Conservation (phyloP, 1,140 invertebrate genomes). For the Phortica variegata region DNA sequence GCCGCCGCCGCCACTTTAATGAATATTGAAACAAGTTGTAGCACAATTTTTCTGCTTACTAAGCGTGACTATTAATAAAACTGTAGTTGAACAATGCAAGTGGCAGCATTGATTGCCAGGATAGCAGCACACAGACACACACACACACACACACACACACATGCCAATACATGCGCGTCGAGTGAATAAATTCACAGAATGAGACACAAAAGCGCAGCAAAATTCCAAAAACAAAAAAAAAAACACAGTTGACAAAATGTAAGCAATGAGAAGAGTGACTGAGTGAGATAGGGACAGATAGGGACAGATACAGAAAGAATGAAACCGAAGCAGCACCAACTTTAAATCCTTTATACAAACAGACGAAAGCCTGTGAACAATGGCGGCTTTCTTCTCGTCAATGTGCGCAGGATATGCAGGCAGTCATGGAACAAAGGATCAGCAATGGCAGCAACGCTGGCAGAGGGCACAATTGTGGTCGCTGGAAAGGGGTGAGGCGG, state of each 20-base stretch:
- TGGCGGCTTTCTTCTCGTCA: conserved; percentile 1
- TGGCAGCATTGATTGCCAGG: conserved; percentile 14
- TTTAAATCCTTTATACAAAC: conserved; percentile 48
- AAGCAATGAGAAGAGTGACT: conserved; percentile 27
- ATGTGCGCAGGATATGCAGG: neutral
- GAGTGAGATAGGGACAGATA: neutral
- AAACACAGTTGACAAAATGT: neutral
- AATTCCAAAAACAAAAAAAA: conserved; percentile 13
- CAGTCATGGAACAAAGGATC: conserved; percentile 7
- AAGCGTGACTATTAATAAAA: conserved; percentile 47
- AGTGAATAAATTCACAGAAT: too few species aligned
- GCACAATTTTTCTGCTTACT: too few species aligned
- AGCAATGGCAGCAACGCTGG: conserved; percentile 20
- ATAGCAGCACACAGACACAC: conserved; percentile 17
- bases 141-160: conserved; percentile 7
- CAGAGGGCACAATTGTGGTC: conserved; percentile 19
- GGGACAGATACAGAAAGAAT: conserved; percentile 19
- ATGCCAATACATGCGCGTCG: neutral
- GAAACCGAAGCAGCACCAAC: conserved; percentile 48
- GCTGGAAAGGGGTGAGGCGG: too few species aligned
- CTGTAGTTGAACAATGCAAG: conserved; percentile 44
- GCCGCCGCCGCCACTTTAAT: conserved; percentile 15
- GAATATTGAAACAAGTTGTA: conserved; percentile 34
- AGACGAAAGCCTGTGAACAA: conserved; percentile 34
- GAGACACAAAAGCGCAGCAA: neutral